Base-by-base conservation (phyloP, 2,797 vertebrate species). In the Gila robusta region DNA sequence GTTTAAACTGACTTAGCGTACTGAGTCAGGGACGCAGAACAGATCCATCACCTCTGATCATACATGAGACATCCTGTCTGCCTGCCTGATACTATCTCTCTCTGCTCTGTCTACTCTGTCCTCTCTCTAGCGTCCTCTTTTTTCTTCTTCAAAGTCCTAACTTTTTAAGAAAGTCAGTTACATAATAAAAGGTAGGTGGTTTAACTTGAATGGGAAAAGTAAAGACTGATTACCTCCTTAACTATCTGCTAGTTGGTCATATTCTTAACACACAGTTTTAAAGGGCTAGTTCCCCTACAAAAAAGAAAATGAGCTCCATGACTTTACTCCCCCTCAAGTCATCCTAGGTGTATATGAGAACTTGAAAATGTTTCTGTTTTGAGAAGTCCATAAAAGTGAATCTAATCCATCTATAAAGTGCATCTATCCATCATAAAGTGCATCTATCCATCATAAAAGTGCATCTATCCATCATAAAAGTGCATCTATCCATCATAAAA, bases 31-130 rank as follows among this genome's bases (percentile, higher is more conserved):
- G n/a, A 69, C 47, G 82, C 66, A 69, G 82, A 71, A 84, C 87
- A 88, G 85, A 96, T 94, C 93, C 92, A 90, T 87, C 87, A 93
- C 91, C 92, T 95, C 94, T 95, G 93, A 89, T 93, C 95, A 96
- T 95, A n/a, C 95, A 94, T 90, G n/a, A 94, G 91, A 92, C 94
- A 95, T 95, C 94, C 95, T 96, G 94, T 94, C 95, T 96, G 93
- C 92, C 89, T 83, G 23, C 80, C 86, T 56, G 95, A 96, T 96
- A 93, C 86, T 92, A 96, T 96, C 95, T 92, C 85, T 62, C 91
- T 94, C 91, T 90, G n/a, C 82, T 74, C 62, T 93, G 28, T 32
- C 28, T 32, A n/a, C 37, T 72, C 87, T 92, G 16, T 52, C 17
- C 17, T 96, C 95, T 92, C 85, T 66, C 91, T 94, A 91, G 32